Conservation (phyloP, 1,140 invertebrate genomes). For the Aphelenchoides fujianensis region DNA sequence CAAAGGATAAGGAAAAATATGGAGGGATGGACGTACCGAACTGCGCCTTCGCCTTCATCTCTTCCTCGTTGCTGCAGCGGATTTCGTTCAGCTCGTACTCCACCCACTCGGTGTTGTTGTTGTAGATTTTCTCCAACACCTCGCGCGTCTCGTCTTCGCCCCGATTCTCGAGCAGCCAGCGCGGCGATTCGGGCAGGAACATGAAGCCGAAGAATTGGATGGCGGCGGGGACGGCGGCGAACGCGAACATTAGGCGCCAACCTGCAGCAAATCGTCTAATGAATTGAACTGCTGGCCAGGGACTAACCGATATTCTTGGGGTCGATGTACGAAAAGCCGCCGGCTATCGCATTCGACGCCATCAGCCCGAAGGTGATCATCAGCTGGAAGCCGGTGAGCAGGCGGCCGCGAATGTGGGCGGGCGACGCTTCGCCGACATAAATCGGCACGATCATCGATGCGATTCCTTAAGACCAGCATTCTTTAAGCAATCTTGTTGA, state of each 20-base stretch:
- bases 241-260: conserved; percentile 70
- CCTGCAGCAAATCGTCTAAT: conserved; percentile 65
- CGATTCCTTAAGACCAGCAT: conserved; percentile 57
- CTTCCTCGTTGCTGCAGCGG: conserved; percentile 40
- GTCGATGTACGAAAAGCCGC: conserved; percentile 65
- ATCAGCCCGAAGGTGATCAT: conserved; percentile 70
- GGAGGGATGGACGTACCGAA: too few relatives aligned
- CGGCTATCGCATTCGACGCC: conserved; percentile 67
- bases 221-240: conserved; percentile 67
- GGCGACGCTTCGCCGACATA: conserved; percentile 69
- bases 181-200: conserved; percentile 69
- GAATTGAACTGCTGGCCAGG: conserved; percentile 37
- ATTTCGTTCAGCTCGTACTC: conserved; percentile 57
- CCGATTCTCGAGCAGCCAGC: conserved; percentile 67
- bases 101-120: conserved; percentile 49
- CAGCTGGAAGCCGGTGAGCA: conserved; percentile 68
- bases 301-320: conserved; percentile 65
- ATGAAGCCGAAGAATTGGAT: conserved; percentile 69
- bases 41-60: conserved; percentile 38
- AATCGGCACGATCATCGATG: conserved; percentile 70
- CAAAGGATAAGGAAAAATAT: too few relatives aligned
- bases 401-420: conserved; percentile 65
- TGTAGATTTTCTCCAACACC: conserved; percentile 63
- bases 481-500: not conserved
- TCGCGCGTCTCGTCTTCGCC: conserved; percentile 63